Base-by-base conservation (phyloP, 2,888 invertebrate species). In the Julus scanicus region DNA sequence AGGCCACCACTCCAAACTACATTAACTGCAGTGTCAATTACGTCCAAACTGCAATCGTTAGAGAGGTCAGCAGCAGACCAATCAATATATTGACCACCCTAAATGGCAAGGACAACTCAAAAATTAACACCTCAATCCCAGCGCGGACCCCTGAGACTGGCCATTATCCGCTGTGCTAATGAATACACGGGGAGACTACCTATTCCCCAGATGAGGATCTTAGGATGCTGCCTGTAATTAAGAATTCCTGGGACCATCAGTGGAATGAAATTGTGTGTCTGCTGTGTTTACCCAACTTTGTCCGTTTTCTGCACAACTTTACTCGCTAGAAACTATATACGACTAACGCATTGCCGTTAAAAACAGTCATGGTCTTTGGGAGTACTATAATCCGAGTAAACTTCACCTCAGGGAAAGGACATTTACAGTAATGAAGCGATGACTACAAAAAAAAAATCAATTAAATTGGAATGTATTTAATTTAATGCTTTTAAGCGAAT, bases 231-330 rank as follows among this genome's bases (percentile, higher is more conserved):
- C 84, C 53, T n/a, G 86, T 86, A 86, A 86, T 86, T 86, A 86
- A 86, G 86, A 53, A 48, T 86, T 86, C 49, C 49, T 49, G 57
- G 86, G 86, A 86, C 86, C 86, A 86, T 86, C 86, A 86, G 86
- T 48, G 44, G n/a, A 86, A 86, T 86, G 48, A 57, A 86, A 86
- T 29, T 86, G 71, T 71, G 29, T 29, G 71, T 29, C 29, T 13
- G 29, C 29, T 13, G 29, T 71, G 71, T 71, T 71, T 71, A 29
- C 29, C 71, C 29, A 71, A 71, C 29, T 71, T 71, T 71, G 71
- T 29, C 71, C 1, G 71, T 29, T 71, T 53, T 6, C 63, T 71
- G 71, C 71, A 29, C 71, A 71, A 71, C 29, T 71, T 71, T 71
- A 71, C 11, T 29, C 11, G 9, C 44, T 44, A 71, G 29, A 71